Percentiles rank a stretch among this genome's conserved stretches.
phyloP scores from a whole-genome alignment of 2,797 vertebrate genomes.

The Lepilemur septentrionalis region DNA sequence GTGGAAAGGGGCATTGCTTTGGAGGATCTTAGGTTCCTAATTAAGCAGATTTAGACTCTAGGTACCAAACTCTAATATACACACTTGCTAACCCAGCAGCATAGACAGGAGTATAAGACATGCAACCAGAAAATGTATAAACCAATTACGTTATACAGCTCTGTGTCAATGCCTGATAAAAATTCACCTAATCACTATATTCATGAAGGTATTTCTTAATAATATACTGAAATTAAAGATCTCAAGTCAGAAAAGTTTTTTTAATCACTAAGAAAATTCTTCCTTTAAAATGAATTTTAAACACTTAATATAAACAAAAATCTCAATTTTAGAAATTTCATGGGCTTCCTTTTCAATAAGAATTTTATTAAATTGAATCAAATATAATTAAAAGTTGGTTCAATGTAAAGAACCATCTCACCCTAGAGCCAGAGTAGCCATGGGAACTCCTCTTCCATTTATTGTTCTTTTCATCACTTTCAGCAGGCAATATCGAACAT shows the following conservation, averaged over 20 bases:
- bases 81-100: neutral
- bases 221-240: neutral
- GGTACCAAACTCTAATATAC: neutral
- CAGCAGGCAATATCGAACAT: neutral
- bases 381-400: slow-evolving; percentile 25
- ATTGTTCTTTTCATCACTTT: neutral
- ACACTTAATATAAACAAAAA: slow-evolving; percentile 1
- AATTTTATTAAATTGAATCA: slow-evolving; percentile 7
- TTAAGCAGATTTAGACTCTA: neutral
- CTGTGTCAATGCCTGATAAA: neutral
- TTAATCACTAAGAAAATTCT: neutral
- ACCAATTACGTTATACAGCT: neutral
- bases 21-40: neutral
- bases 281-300: neutral
- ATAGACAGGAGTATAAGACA: neutral
- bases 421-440: neutral
- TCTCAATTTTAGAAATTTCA: neutral
- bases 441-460: neutral
- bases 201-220: slow-evolving; percentile 14
- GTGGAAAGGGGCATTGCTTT: neutral
- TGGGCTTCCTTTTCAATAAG: neutral
- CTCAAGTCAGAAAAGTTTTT: neutral
- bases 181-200: neutral
- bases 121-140: neutral
- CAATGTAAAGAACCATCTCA: neutral